Base-by-base conservation (phyloP, 1,140 invertebrate species). In the Drepana arcuata region DNA sequence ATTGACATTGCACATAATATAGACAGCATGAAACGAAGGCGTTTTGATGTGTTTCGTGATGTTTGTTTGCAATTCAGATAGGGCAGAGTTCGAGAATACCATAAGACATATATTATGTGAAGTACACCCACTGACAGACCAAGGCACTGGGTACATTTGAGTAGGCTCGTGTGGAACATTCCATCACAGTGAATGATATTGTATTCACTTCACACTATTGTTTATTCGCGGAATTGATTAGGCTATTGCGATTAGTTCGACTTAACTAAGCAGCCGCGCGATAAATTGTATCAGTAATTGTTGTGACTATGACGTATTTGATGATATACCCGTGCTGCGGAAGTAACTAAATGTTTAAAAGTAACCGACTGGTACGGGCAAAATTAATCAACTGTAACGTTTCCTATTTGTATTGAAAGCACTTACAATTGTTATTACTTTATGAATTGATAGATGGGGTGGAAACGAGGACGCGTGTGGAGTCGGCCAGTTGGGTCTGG, bases 1-100 rank as follows among this genome's bases (percentile, higher is more conserved):
- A 37, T 37, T 26, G 16, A 41, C 2, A 41, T 34, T 34, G 35
- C 33, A 41, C 30, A 33, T 31, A 27, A 45, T 15, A 39, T 34
- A 33, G 23, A 42, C 34, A 23, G 36, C 38, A 41, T 14, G 38
- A 35, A 34, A 45, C 34, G 25, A 38, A 29, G 15, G 29, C 24
- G 34, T 23, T 37, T 36, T 27, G 27, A 39, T 26, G 45, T 48
- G 39, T 51, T 46, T 37, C 16, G 37, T 47, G 37, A 43, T 33
- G 24, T 43, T 52, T 46, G 43, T 61, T 48, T 55, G 46, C 39
- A 46, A 47, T 34, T 47, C 16, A 39, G 28, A 41, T 49, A 41
- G 28, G 42, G 44, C 50, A 46, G 50, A 53, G 48, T 50, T 56
- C 46, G 44, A 56, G 47, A 55, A 47, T 41, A 46, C 44, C 38